Evolutionary conservation across 2,888 invertebrate species (phyloP), one percentile per base, ranked within the genome.

Genomic region (Polylopha cassiicola): DNA sequence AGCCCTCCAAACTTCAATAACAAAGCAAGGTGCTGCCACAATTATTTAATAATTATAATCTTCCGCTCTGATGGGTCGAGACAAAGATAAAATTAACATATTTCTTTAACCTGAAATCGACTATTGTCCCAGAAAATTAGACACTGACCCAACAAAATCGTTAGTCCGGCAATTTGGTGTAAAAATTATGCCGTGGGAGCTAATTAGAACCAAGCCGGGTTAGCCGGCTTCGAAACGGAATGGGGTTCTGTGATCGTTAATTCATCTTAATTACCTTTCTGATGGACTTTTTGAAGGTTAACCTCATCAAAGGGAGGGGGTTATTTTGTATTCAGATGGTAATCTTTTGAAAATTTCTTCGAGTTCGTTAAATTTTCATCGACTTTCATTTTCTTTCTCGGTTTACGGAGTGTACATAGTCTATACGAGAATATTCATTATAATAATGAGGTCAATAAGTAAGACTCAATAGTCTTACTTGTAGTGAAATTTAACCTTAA

Each of bases 21-120:
- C 62, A 64, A 70, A 70, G 62, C 60, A 65, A 65, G 60, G 58
- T 65, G 59, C 58, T 65, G 62, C 52, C 65, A 70, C 64, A 72
- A 73, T 75, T 73, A 73, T 63, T 59, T 66, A 68, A 80, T 82
- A 80, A 82, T 84, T 84, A 84, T 79, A 81, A 77, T 78, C 77
- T 78, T 81, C 70, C 80, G 81, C 78, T 76, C 75, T 64, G 74
- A 30, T 70, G 79, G 63, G 39, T 54, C 64, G 64, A 63, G 65
- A 82, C 82, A 84, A 80, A 81, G 77, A 70, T 65, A 54, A 53
- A 74, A 82, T 84, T 84, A 75, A 72, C 82, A 84, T 82, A 81
- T 80, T 79, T 78, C 72, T 77, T 74, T 73, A 76, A 82, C 74
- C 73, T 68, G 58, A 65, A 70, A 64, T 65, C 61, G 68, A 66